phyloP scores from a whole-genome alignment of 2,888 invertebrate species.

The Nebria salina region DNA sequence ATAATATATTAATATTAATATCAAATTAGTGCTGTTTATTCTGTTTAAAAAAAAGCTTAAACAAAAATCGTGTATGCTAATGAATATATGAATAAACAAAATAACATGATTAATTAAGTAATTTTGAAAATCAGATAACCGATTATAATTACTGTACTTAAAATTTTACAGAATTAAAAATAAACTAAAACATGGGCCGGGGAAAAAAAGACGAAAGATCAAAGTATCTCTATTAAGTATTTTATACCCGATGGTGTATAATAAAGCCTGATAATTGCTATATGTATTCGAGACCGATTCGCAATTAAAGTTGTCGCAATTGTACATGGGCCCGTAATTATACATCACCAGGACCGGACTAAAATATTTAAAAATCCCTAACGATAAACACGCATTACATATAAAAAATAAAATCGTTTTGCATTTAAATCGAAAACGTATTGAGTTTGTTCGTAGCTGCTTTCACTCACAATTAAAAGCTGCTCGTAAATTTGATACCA shows the following conservation, averaged over 20 bases:
- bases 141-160: conserved; percentile 1
- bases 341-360: conserved; percentile 37
- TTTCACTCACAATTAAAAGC: conserved; percentile 45
- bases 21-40: neutral
- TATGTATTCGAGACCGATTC: conserved; percentile 29
- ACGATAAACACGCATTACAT: neutral
- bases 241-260: conserved; percentile 40
- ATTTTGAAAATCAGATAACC: neutral
- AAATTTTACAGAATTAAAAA: neutral
- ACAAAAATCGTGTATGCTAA: neutral
- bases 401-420: conserved; percentile 21
- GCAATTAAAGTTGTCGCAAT: conserved; percentile 46
- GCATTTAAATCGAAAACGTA: conserved; percentile 42
- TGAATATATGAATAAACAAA: conserved; percentile 1
- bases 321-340: conserved; percentile 43
- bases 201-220: neutral
- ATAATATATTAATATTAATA: neutral
- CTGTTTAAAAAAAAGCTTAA: neutral
- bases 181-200: neutral
- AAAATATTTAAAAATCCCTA: conserved; percentile 8
- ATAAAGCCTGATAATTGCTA: conserved; percentile 42
- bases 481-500: conserved; percentile 16
- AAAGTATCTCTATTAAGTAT: conserved; percentile 42
- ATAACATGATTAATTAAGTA: neutral
- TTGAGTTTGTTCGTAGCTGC: neutral